Evolutionary conservation across 2,113 vertebrate genomes (phyloP).

Genomic region (Engystomops pustulosus): DNA sequence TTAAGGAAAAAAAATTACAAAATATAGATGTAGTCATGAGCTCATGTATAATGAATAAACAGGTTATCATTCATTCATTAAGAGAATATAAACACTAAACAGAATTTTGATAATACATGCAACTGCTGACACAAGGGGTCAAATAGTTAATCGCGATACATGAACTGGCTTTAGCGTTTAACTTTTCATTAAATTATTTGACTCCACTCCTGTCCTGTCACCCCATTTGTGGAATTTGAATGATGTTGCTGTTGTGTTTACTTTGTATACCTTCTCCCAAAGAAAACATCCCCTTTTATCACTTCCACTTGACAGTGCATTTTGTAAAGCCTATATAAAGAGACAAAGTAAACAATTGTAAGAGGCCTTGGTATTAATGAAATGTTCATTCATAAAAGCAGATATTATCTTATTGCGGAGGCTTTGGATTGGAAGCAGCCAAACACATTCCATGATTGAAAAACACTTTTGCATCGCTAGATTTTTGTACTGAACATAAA

Average conservation of each 20-base stretch:
- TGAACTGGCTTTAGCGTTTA: background rate
- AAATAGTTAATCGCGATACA: constrained; percentile 12
- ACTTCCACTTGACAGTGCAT: constrained; percentile 27
- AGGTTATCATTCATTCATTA: background rate
- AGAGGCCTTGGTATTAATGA: constrained; percentile 19
- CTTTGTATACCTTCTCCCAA: constrained; percentile 22
- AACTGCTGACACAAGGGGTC: constrained; percentile 19
- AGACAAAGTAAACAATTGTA: constrained; percentile 25
- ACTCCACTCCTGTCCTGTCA: constrained; percentile 15
- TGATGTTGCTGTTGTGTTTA: constrained; percentile 17
- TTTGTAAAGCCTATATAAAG: constrained; percentile 25
- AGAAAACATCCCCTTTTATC: constrained; percentile 29
- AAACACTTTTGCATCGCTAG: background rate
- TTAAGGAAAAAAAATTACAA: background rate
- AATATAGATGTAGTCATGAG: background rate
- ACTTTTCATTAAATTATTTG: constrained; percentile 10
- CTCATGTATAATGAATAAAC: background rate
- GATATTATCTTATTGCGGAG: constrained; percentile 8
- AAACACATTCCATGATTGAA: constrained; percentile 1
- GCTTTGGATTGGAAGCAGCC: background rate
- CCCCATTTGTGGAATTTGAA: constrained; percentile 12
- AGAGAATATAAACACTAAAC: background rate
- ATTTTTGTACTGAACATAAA: background rate
- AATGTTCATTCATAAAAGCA: constrained; percentile 26
- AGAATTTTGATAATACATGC: background rate